A percentile compares a stretch with the other conserved stretches of the same genome.
Conservation (phyloP, 2,888 invertebrate species). For the Heliconius sara region DNA sequence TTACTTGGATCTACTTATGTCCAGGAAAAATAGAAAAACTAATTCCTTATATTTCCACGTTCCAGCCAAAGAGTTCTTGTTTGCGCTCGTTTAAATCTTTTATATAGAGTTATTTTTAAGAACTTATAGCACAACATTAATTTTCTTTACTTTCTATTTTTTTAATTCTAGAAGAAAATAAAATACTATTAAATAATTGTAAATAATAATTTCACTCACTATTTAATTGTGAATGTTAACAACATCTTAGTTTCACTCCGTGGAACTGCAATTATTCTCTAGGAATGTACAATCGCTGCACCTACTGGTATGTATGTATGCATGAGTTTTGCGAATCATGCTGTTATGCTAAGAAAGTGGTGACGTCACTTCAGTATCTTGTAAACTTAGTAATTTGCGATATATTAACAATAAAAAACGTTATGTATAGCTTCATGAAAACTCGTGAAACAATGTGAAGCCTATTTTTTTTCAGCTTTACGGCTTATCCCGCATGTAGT, state of each 20-base stretch:
- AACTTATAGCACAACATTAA: too few species aligned
- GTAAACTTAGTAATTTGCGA: neutral
- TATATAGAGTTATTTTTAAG: neutral
- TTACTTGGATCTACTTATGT: too few species aligned
- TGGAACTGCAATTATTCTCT: conserved; percentile 34
- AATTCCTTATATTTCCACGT: neutral
- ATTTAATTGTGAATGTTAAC: conserved; percentile 20
- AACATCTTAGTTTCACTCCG: conserved; percentile 35
- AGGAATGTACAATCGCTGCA: conserved; percentile 33
- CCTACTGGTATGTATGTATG: conserved; percentile 35
- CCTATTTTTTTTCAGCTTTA: too few species aligned
- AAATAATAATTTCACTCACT: conserved; percentile 12
- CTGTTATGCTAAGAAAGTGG: conserved; percentile 54
- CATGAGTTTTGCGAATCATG: conserved; percentile 44
- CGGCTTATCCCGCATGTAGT: too few species aligned
- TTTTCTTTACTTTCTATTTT: too few species aligned
- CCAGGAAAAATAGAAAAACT: too few species aligned
- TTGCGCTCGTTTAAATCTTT: conserved; percentile 1
- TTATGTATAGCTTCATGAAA: neutral
- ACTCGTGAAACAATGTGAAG: too few species aligned
- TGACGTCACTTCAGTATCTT: conserved; percentile 35
- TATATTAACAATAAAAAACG: neutral
- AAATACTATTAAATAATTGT: neutral
- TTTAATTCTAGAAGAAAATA: neutral
- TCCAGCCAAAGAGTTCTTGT: neutral